Evolutionary conservation across 1,140 invertebrate species (phyloP).

Genomic region (Musca domestica): DNA sequence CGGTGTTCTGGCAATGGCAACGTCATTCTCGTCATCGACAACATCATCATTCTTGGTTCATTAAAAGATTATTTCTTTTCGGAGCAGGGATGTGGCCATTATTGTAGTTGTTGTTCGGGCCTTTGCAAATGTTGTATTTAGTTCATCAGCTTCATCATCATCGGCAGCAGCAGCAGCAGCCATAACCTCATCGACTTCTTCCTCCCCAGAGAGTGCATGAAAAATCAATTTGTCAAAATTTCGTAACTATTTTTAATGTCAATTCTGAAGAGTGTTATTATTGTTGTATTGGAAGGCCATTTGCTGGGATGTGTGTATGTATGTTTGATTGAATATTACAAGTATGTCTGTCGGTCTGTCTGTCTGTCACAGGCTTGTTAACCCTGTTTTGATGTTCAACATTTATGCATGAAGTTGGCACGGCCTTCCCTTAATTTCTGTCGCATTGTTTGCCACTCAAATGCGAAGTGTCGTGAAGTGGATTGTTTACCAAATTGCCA

Average conservation of each 20-base stretch:
- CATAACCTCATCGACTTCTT: neutral
- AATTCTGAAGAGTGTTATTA: neutral
- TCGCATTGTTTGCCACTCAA: too few species aligned
- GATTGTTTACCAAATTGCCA: too few species aligned
- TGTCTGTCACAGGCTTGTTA: too few species aligned
- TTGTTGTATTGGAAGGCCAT: conserved; percentile 5
- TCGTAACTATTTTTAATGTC: conserved; percentile 15
- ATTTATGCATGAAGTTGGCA: too few species aligned
- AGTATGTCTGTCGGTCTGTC: too few species aligned
- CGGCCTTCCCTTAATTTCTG: too few species aligned
- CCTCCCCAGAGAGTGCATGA: conserved; percentile 27
- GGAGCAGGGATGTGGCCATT: neutral
- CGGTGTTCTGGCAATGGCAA: neutral
- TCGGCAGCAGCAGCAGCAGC: too few species aligned
- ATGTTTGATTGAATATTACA: too few species aligned
- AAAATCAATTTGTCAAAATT: conserved; percentile 29
- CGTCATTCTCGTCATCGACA: neutral
- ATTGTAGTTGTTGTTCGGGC: neutral
- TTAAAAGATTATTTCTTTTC: neutral
- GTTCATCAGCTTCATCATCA: neutral
- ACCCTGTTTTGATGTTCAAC: too few species aligned
- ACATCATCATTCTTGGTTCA: neutral
- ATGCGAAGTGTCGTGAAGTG: too few species aligned
- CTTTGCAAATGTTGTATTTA: neutral
- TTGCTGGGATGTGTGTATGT: too few species aligned